Percentiles rank a stretch among this genome's conserved stretches.
Evolutionary conservation across 2,888 invertebrate genomes (phyloP).

Genomic region (Netelia inedita): DNA sequence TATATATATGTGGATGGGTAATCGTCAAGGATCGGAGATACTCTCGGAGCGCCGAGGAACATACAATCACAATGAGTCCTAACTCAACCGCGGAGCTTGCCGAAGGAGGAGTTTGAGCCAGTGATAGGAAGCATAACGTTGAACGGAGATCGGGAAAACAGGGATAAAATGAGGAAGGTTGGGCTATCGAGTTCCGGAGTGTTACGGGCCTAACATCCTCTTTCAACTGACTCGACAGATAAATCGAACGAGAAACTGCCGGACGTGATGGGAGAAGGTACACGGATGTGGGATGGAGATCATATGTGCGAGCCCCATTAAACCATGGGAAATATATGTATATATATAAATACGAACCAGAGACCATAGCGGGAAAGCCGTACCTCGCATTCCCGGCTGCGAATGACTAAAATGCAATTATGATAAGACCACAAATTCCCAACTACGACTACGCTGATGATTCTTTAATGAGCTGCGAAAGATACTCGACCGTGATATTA

Average conservation of each 20-base stretch:
- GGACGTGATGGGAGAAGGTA: background rate
- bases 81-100: slow-evolving; percentile 31
- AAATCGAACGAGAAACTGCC: slow-evolving; percentile 47
- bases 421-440: slow-evolving; percentile 10
- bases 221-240: slow-evolving; percentile 54
- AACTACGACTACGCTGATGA: background rate
- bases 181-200: slow-evolving; percentile 15
- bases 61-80: slow-evolving; percentile 53
- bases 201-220: slow-evolving; percentile 37
- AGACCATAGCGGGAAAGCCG: background rate
- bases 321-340: background rate
- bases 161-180: slow-evolving; percentile 51
- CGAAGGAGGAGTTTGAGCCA: background rate
- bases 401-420: background rate
- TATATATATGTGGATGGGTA: slow-evolving; percentile 25
- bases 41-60: slow-evolving; percentile 37
- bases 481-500: slow-evolving; percentile 13
- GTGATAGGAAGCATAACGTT: slow-evolving; percentile 13
- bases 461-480: slow-evolving; percentile 23
- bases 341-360: background rate
- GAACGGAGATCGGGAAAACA: slow-evolving; percentile 32
- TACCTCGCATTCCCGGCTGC: background rate
- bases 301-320: background rate
- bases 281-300: slow-evolving; percentile 22
- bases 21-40: slow-evolving; percentile 49